Base-by-base conservation (phyloP, 2,113 vertebrate species). In the Pitta sordida region DNA sequence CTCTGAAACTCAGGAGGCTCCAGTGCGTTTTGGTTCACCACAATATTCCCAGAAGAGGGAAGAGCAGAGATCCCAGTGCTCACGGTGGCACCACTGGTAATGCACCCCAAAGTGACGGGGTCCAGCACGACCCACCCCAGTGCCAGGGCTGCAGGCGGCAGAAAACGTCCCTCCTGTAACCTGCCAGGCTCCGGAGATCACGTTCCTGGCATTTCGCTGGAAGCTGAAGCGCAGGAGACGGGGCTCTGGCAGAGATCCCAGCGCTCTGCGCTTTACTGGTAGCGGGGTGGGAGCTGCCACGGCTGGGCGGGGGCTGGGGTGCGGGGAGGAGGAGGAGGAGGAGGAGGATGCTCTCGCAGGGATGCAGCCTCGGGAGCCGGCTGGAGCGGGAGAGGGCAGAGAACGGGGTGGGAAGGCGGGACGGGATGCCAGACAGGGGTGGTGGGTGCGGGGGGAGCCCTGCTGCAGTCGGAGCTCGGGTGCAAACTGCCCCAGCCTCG, bases 121-220 rank as follows among this genome's bases (percentile, higher is more conserved):
- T 43, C 41, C 56, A 6, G 64, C 1, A 16, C 0, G 34, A 58
- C 37, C 21, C 7, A 0, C 4, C 18, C 10, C 44, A 3, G 3
- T 0, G 5, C 51, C 29, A 39, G 24, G 34, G 48, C 58, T 16
- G 69, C 5, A 2, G 52, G 19, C 0, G 1, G 43, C 5, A 70
- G 36, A n/a, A 86, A 63, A 6, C 12, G 1, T 10, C 56, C 53
- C 49, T 71, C 39, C 52, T 2, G 1, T 46, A 91, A 73, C 67
- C 88, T 80, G 80, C 29, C 91, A 92, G 74, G 43, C 74, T 85
- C 44, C 4, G 15, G 58, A 59, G 83, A 94, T 79, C 80, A 77
- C 59, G 79, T 91, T 91, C 73, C 93, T 90, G 88, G 91, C 86
- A 92, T 96, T 94, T 94, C 76, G 88, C 82, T 95, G 88, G 84